phyloP scores from a whole-genome alignment of 2,888 invertebrate species.

The Eristalis arbustorum region DNA sequence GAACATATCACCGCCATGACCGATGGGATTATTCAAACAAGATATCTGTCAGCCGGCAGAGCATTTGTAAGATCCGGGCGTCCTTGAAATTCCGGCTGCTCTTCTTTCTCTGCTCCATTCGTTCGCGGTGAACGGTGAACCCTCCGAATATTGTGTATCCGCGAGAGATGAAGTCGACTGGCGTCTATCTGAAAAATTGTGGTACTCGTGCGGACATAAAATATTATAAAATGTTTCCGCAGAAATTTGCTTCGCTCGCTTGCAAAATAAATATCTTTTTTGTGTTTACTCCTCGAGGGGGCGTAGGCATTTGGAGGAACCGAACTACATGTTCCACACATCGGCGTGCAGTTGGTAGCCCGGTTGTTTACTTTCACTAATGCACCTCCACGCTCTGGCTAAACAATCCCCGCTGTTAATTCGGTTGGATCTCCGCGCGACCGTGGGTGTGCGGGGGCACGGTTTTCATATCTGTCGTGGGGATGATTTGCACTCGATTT shows the following conservation, averaged over 20 bases:
- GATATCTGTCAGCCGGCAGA: neutral
- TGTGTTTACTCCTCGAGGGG: slow-evolving; percentile 52
- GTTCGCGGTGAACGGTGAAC: neutral
- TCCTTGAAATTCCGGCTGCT: slow-evolving; percentile 28
- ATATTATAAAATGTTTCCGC: slow-evolving; percentile 47
- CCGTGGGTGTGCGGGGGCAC: neutral
- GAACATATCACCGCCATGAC: neutral
- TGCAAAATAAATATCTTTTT: slow-evolving; percentile 56
- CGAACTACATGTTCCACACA: slow-evolving; percentile 6
- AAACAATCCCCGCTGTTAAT: slow-evolving; percentile 26
- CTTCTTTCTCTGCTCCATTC: neutral
- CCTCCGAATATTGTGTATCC: neutral
- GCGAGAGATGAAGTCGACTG: slow-evolving; percentile 15
- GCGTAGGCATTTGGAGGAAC: slow-evolving; percentile 12
- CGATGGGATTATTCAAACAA: slow-evolving; percentile 8
- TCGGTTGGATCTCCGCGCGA: slow-evolving; percentile 14
- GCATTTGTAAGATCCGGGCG: neutral
- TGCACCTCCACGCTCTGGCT: slow-evolving; percentile 12
- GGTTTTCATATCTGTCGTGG: slow-evolving; percentile 7
- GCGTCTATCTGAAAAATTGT: slow-evolving; percentile 19
- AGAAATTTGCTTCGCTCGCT: slow-evolving; percentile 25
- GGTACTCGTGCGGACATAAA: slow-evolving; percentile 41
- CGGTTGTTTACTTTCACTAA: slow-evolving; percentile 52
- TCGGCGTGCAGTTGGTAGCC: slow-evolving; percentile 39
- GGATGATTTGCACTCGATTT: neutral